These are phyloP conservation scores for Eudyptes chrysolophus DNA, from an alignment of 2,113 vertebrate genomes.

Conservation along the genomic window DNA sequence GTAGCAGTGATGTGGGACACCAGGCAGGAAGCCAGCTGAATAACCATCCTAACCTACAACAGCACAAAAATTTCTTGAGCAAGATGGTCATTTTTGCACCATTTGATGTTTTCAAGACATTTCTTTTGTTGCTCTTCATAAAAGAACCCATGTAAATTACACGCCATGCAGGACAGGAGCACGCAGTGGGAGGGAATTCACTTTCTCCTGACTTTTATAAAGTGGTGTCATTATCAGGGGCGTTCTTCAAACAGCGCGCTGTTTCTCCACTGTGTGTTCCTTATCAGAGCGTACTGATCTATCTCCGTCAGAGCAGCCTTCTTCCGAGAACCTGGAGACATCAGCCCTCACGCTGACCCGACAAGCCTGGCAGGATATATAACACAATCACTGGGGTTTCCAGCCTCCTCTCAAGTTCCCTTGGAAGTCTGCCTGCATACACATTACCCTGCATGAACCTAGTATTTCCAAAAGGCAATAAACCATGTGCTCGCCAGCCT, in stretches of 20 bases:
- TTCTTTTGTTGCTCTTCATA: neutral
- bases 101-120: neutral
- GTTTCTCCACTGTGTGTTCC: neutral
- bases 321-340: neutral
- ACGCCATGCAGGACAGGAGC: accelerated
- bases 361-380: neutral
- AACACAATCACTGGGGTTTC: neutral
- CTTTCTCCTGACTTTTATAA: neutral
- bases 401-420: slow-evolving; percentile 3
- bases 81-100: neutral
- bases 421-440: neutral
- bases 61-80: neutral
- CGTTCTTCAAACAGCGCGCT: neutral
- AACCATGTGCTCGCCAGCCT: accelerated
- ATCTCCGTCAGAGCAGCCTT: neutral
- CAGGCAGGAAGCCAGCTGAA: slow-evolving; percentile 91
- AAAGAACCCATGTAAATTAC: neutral
- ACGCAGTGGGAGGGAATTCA: neutral
- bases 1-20: slow-evolving; percentile 89
- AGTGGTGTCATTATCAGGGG: neutral
- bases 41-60: slow-evolving; percentile 87
- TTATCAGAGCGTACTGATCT: neutral
- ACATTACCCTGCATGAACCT: neutral
- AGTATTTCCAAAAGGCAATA: neutral
- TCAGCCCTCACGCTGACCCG: accelerated